Evolutionary conservation across 1,140 invertebrate species (phyloP), one percentile per base, ranked within the genome.

Genomic region (Procambarus clarkii): DNA sequence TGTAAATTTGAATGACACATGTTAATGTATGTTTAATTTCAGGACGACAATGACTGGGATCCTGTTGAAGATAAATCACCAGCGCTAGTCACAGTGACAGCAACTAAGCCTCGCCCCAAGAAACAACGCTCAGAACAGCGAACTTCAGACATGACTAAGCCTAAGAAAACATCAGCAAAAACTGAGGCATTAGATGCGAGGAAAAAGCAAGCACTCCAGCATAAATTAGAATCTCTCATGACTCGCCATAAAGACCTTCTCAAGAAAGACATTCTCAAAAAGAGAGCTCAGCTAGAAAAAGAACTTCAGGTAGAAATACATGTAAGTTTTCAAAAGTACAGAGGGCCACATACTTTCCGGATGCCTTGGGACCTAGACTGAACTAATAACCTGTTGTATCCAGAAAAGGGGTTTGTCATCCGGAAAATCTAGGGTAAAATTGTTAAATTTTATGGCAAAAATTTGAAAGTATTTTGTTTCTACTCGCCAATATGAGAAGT

Each of bases 191-290:
- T 96, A 96, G 93, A 94, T 96, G 74, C 94, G 93, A 94, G 89
- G 92, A 93, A 76, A 94, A 95, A 93, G 58, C 93, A 34, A 92
- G 94, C 24, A 94, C 93, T 44, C 93, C 86, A 80, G 82, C 94
- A 86, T 85, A 93, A 74, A 92, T 94, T 15, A 94, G 95, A 93
- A 93, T 80, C 69, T 0, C 71, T 92, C 88, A 94, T 98, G 34
- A 97, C 96, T 94, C 96, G 97, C 92, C 98, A 99, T 92, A 99
- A 98, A 94, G 98, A 99, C 94, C 94, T 97, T 92, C 95, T 99
- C 34, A 99, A 99, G 94, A 98, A 98, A 94, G 98, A 98, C 93
- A 99, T 99, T 88, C 95, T 98, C 64, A 97, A 98, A 93, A 98
- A 98, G 94, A 95, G 98, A 93, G 97, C 97, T 5, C 94, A 98